phyloP scores from a whole-genome alignment of 1,140 invertebrate species.

The Stegodyphus mimosarum region DNA sequence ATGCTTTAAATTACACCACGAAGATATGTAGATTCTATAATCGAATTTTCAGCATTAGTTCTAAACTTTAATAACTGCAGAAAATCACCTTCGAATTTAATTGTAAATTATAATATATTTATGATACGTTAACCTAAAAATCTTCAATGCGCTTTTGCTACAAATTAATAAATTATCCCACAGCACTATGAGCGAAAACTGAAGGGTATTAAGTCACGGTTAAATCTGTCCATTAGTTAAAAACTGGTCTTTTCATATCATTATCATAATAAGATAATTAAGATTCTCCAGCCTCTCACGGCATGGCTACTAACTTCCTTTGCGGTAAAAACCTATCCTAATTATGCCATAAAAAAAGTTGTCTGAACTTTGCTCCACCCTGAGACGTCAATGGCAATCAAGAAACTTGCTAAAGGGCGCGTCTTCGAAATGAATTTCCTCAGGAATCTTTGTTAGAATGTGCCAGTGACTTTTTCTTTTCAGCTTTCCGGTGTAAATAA shows the following conservation, averaged over 20 bases:
- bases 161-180: too few species aligned
- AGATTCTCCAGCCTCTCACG: background rate
- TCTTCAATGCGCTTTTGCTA: too few species aligned
- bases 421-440: background rate
- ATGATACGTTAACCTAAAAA: too few species aligned
- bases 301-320: conserved; percentile 9
- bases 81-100: too few species aligned
- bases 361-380: background rate
- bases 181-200: background rate
- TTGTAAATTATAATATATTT: too few species aligned
- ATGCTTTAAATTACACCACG: too few species aligned
- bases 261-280: conserved; percentile 55
- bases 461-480: too few species aligned
- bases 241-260: conserved; percentile 37
- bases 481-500: too few species aligned
- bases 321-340: background rate
- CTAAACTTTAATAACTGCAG: too few species aligned
- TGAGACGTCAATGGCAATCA: background rate
- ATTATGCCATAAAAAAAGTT: conserved; percentile 18
- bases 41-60: too few species aligned
- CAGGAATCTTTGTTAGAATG: too few species aligned
- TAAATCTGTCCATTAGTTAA: conserved; percentile 14
- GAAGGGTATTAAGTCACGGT: conserved; percentile 34
- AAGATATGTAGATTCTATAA: too few species aligned
- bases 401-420: background rate